Evolutionary conservation across 2,797 vertebrate species (phyloP).

Genomic region (Myotis myotis): DNA sequence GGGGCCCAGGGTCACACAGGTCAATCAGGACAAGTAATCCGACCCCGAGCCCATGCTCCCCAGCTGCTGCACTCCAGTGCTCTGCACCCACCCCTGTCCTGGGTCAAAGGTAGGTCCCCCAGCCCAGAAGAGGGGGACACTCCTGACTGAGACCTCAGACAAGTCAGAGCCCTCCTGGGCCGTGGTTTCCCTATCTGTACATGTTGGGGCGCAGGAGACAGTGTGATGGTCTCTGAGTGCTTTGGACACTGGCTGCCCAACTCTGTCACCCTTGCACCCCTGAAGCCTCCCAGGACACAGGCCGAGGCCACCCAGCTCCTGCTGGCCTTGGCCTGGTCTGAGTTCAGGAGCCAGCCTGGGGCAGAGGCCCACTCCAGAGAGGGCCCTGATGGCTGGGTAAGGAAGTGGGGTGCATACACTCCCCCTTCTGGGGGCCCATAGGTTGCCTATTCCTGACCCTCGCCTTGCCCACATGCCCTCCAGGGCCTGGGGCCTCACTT

Average conservation of each 20-base stretch:
- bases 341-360: too few species aligned
- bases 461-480: rapidly evolving
- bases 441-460: background rate
- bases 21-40: rapidly evolving
- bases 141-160: background rate
- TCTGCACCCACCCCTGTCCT: background rate
- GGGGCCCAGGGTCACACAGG: background rate
- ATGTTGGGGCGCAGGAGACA: rapidly evolving
- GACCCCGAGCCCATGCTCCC: rapidly evolving
- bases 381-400: too few species aligned
- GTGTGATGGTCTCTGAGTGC: background rate
- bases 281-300: too few species aligned
- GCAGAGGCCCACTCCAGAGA: too few species aligned
- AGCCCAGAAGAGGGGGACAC: background rate
- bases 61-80: background rate
- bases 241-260: too few species aligned
- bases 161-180: background rate
- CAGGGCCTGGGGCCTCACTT: background rate
- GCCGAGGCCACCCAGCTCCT: too few species aligned
- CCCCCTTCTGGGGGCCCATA: background rate
- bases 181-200: background rate
- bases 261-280: too few species aligned
- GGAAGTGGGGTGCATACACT: too few species aligned
- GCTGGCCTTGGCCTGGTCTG: too few species aligned
- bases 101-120: background rate